Percentiles rank a stretch among this genome's conserved stretches.
Evolutionary conservation across 2,888 invertebrate species (phyloP).

Genomic region (Drosophila koepferae): DNA sequence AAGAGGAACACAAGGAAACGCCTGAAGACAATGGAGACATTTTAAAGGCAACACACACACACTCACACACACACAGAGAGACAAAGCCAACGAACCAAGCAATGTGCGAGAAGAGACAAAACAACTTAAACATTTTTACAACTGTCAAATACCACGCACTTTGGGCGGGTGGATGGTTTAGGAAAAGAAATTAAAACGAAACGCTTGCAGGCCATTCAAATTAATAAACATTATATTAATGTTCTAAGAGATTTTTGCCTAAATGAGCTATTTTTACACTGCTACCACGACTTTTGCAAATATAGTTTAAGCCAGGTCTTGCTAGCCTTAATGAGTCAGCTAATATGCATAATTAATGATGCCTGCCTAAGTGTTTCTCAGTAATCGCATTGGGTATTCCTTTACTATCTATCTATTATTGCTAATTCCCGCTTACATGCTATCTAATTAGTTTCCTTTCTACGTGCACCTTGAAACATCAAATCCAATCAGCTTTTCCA

Average conservation of each 20-base stretch:
- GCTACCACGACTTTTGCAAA: too few species aligned
- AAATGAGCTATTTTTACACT: background rate
- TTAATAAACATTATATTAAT: background rate
- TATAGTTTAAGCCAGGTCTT: background rate
- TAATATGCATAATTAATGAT: background rate
- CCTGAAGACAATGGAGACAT: conserved; percentile 68
- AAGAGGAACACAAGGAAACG: conserved; percentile 40
- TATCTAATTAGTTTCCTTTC: background rate
- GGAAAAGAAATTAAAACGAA: background rate
- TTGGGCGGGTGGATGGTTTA: background rate
- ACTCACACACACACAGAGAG: background rate
- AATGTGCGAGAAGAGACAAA: conserved; percentile 21
- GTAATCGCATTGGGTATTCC: background rate
- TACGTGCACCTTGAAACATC: background rate
- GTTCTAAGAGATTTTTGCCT: background rate
- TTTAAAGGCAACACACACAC: conserved; percentile 40
- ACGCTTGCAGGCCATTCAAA: background rate
- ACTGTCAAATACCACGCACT: conserved; percentile 18
- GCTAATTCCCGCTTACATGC: background rate
- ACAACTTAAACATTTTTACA: conserved; percentile 21
- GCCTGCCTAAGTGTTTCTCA: background rate
- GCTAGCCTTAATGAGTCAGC: too few species aligned
- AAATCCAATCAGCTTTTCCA: background rate
- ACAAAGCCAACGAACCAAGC: conserved; percentile 28
- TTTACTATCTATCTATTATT: background rate